These are phyloP conservation scores for Uropetala carovei DNA, from an alignment of 2,888 invertebrate species.

Conservation along the genomic window DNA sequence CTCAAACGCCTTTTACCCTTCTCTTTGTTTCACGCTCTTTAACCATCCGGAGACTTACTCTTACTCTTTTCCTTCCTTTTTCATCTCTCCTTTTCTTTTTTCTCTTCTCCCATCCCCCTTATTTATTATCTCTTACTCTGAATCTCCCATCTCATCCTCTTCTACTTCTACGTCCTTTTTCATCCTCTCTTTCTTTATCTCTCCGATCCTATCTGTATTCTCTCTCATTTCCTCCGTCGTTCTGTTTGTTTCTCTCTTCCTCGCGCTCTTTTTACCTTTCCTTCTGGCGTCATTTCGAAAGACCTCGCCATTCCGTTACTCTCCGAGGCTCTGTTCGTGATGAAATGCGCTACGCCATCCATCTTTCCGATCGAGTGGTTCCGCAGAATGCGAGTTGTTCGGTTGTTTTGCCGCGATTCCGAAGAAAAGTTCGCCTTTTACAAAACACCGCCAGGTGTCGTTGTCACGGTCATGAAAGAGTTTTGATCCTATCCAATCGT, in stretches of 20 bases:
- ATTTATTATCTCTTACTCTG: background rate
- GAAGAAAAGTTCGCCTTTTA: too few relatives aligned
- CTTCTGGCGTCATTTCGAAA: background rate
- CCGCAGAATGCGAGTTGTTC: background rate
- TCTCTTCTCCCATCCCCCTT: background rate
- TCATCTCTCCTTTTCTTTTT: background rate
- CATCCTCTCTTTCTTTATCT: background rate
- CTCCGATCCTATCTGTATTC: background rate
- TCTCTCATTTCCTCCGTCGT: background rate
- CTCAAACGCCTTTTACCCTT: background rate
- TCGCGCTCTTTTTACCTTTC: background rate
- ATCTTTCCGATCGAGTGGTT: conserved; percentile 11
- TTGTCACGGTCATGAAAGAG: background rate
- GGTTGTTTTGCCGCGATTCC: too few relatives aligned
- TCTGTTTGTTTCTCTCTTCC: background rate
- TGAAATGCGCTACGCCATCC: too few relatives aligned
- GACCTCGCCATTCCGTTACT: background rate
- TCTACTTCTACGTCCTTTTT: background rate
- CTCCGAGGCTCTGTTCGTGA: background rate
- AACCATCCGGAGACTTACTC: background rate
- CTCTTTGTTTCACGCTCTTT: background rate
- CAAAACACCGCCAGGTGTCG: background rate
- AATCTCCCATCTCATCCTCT: background rate
- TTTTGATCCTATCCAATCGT: background rate
- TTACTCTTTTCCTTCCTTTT: background rate